Evolutionary conservation across 2,113 vertebrate species (phyloP).

Genomic region (Atractosteus spatula): DNA sequence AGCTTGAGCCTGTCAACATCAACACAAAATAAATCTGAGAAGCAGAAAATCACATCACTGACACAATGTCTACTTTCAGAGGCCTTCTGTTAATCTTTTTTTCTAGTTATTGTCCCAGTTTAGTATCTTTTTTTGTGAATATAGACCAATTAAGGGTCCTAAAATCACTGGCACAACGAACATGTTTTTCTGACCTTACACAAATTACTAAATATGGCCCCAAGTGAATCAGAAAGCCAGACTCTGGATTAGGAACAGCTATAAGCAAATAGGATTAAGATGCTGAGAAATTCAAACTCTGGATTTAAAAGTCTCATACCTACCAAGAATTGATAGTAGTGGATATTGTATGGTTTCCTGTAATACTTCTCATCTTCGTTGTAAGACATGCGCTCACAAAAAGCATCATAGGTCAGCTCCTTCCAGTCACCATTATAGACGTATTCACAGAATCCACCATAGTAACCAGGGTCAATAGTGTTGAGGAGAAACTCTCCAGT

Average conservation of each 20-base stretch:
- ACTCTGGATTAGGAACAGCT: too few relatives aligned
- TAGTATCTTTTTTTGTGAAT: too few relatives aligned
- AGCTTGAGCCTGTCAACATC: conserved; percentile 73
- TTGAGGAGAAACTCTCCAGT: conserved; percentile 55
- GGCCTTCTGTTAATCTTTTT: background rate
- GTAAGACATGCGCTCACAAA: conserved; percentile 82
- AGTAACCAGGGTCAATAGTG: conserved; percentile 72
- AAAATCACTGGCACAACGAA: too few relatives aligned
- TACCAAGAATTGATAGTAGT: conserved; percentile 81
- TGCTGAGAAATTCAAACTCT: background rate
- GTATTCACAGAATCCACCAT: conserved; percentile 79
- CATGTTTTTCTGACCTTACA: too few relatives aligned
- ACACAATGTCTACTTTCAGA: background rate
- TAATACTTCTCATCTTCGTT: conserved; percentile 84
- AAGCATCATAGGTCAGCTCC: conserved; percentile 72
- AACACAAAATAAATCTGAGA: conserved; percentile 5
- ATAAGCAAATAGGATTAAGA: too few relatives aligned
- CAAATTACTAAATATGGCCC: too few relatives aligned
- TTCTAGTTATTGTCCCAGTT: too few relatives aligned
- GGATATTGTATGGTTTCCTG: conserved; percentile 87
- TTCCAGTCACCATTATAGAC: conserved; percentile 93
- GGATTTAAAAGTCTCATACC: background rate
- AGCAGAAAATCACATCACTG: background rate
- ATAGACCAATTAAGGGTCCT: too few relatives aligned
- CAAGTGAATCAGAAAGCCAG: too few relatives aligned